Conservation (phyloP, 2,113 vertebrate genomes). For the Paramormyrops kingsleyae region DNA sequence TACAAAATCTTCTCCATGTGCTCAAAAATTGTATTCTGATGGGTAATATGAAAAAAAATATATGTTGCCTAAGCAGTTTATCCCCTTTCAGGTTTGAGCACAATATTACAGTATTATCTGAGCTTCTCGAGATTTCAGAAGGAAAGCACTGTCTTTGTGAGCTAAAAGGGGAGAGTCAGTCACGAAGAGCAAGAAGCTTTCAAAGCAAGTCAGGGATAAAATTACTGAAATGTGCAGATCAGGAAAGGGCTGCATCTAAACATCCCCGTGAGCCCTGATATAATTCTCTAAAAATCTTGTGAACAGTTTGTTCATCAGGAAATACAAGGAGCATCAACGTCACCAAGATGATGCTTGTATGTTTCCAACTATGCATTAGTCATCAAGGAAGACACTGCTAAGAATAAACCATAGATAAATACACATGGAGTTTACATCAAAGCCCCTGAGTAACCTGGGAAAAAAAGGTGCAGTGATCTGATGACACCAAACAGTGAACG, state of each 20-base stretch:
- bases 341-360: background rate
- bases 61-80: background rate
- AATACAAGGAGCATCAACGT: background rate
- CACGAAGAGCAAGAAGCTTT: background rate
- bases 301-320: background rate
- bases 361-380: background rate
- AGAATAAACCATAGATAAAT: background rate
- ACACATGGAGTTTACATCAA: background rate
- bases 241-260: background rate
- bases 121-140: background rate
- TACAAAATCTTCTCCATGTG: background rate
- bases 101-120: background rate
- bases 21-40: background rate
- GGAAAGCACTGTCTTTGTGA: background rate
- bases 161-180: background rate
- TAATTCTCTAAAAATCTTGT: background rate
- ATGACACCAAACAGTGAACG: background rate
- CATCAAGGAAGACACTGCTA: background rate
- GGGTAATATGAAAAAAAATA: background rate
- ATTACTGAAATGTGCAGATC: background rate
- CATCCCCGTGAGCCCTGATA: background rate
- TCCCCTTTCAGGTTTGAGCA: background rate
- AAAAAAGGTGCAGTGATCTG: background rate
- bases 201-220: background rate
- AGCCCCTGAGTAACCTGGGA: background rate